Percentiles rank a stretch among this genome's conserved stretches.
Evolutionary conservation across 35 echinoderm and acorn worm genomes (phyloP).

Genomic region (Lytechinus pictus): DNA sequence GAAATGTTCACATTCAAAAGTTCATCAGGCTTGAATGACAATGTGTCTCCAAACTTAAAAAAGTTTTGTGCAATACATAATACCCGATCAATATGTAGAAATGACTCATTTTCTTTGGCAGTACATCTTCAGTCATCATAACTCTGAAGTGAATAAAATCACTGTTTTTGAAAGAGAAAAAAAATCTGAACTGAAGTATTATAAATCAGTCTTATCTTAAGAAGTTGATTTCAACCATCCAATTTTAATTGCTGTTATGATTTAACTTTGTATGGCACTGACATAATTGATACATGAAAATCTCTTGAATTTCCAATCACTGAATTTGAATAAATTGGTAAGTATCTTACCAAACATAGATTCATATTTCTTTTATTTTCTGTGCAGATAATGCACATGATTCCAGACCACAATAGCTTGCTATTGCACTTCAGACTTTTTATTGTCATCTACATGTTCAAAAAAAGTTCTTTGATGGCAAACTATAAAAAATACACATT

Average conservation of each 20-base stretch:
- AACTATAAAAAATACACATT: not conserved
- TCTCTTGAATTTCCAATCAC: not conserved
- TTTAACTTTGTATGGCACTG: not conserved
- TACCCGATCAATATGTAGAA: not conserved
- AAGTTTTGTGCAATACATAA: not conserved
- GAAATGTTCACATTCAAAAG: not conserved
- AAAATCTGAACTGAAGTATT: not conserved
- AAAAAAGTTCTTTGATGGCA: not conserved
- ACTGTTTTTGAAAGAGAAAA: not conserved
- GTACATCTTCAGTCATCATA: not conserved
- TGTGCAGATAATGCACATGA: not conserved
- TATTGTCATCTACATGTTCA: not conserved
- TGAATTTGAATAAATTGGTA: not conserved
- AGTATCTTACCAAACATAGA: not conserved
- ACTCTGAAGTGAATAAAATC: too few species aligned
- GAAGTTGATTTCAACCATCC: too few species aligned
- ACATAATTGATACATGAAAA: not conserved
- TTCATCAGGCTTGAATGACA: not conserved
- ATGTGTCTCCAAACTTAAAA: not conserved
- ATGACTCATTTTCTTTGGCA: not conserved
- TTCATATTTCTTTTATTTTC: not conserved
- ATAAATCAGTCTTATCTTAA: too few species aligned
- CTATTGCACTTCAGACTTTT: not conserved
- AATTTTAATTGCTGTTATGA: not conserved
- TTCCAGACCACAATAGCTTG: not conserved